These are phyloP conservation scores for Linurgus olivaceus DNA, from an alignment of 2,797 vertebrate genomes.

Conservation along the genomic window DNA sequence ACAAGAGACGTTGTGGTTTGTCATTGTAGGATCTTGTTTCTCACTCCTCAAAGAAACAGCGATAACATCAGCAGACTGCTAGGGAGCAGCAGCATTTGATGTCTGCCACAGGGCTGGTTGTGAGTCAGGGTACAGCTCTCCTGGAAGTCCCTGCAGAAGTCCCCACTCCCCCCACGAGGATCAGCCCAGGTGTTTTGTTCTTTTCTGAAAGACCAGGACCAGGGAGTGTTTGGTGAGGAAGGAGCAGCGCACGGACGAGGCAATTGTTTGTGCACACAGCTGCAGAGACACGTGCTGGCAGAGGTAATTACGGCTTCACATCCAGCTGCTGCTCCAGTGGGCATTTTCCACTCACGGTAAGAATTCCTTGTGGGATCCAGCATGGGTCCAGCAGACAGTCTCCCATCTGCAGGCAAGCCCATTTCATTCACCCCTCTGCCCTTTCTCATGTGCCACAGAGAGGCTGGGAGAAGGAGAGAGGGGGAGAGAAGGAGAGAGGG, in stretches of 20 bases:
- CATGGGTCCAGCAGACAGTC: neutral
- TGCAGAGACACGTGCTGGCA: neutral
- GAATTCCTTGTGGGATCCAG: neutral
- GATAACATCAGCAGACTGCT: constrained; percentile 5
- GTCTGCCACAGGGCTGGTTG: neutral
- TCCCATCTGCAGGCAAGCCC: neutral
- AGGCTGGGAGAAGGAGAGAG: neutral
- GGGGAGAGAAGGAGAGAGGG: neutral
- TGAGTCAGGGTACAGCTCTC: neutral
- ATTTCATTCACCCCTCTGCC: neutral
- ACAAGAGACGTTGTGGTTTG: neutral
- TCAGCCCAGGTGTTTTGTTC: neutral
- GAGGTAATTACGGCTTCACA: neutral
- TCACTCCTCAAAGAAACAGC: neutral
- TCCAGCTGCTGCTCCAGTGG: neutral
- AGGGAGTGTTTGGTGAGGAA: neutral
- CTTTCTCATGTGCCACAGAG: neutral
- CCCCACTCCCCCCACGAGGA: neutral
- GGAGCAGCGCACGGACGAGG: neutral
- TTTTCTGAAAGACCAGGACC: neutral
- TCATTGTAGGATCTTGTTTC: neutral
- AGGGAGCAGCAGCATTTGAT: neutral
- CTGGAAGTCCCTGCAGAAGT: neutral
- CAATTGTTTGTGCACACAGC: neutral
- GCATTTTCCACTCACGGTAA: neutral